phyloP scores from a whole-genome alignment of 2,888 invertebrate genomes.

The Coremacera marginata region DNA sequence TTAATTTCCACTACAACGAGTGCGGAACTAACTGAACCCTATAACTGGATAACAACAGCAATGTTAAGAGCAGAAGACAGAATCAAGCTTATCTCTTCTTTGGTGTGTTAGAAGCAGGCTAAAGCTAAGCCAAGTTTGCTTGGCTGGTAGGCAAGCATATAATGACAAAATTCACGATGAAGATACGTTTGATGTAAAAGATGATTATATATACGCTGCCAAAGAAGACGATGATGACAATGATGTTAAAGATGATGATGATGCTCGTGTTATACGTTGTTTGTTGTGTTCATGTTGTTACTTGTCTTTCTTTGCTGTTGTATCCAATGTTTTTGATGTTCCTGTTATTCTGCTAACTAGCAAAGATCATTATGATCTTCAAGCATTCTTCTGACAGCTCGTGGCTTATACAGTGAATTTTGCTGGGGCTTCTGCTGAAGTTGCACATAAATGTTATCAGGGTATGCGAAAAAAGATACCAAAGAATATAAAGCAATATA shows the following conservation, averaged over 20 bases:
- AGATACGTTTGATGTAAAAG: neutral
- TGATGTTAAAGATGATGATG: neutral
- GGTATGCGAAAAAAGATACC: too few relatives aligned
- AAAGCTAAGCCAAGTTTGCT: neutral
- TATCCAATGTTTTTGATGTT: too few relatives aligned
- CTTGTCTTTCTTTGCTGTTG: too few relatives aligned
- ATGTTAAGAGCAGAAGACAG: neutral
- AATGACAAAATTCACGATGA: neutral
- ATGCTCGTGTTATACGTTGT: neutral
- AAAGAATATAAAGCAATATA: too few relatives aligned
- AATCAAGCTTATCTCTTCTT: too few relatives aligned
- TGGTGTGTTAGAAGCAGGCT: too few relatives aligned
- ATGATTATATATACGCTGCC: neutral
- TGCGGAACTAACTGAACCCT: slow-evolving; percentile 10
- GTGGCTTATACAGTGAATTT: too few relatives aligned
- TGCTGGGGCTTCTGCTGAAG: too few relatives aligned
- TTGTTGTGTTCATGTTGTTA: neutral
- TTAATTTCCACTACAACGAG: slow-evolving; percentile 15
- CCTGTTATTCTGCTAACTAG: too few relatives aligned
- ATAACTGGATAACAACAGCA: neutral
- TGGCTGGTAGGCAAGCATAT: neutral
- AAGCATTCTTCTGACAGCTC: too few relatives aligned
- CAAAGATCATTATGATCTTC: too few relatives aligned
- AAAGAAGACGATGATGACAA: neutral
- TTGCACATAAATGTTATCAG: too few relatives aligned